Evolutionary conservation across 2,888 invertebrate species (phyloP).

Genomic region (Shargacucullia verbasci): DNA sequence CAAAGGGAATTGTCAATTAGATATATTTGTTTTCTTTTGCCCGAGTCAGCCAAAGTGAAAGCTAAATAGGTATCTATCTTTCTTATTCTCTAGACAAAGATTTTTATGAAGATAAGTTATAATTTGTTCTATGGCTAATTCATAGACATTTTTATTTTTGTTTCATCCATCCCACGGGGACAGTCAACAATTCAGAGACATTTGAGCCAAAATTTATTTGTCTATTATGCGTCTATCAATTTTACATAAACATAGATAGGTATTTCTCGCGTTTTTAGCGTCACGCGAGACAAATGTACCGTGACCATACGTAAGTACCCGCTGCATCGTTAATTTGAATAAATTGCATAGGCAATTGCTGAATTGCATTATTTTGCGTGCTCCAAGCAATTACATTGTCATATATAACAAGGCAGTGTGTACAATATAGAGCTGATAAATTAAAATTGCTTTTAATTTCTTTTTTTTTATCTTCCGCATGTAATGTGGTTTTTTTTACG

Average conservation of each 20-base stretch:
- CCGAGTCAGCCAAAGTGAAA: too few relatives aligned
- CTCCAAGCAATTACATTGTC: conserved; percentile 33
- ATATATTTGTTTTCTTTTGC: too few relatives aligned
- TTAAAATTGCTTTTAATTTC: conserved; percentile 8
- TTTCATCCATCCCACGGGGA: too few relatives aligned
- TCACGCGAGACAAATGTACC: conserved; percentile 45
- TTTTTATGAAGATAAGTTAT: too few relatives aligned
- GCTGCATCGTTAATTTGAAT: conserved; percentile 46
- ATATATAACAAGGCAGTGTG: conserved; percentile 8
- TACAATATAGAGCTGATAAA: conserved; percentile 7
- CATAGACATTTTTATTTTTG: too few relatives aligned
- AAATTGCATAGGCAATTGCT: conserved; percentile 48
- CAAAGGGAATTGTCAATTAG: too few relatives aligned
- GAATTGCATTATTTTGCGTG: conserved; percentile 52
- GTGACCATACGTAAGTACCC: conserved; percentile 25
- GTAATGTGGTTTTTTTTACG: background rate
- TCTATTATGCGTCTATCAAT: conserved; percentile 18
- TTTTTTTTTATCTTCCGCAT: conserved; percentile 33
- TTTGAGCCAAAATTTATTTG: too few relatives aligned
- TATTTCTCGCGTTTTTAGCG: conserved; percentile 40
- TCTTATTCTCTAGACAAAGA: too few relatives aligned
- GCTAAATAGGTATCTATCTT: too few relatives aligned
- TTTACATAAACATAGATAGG: conserved; percentile 29
- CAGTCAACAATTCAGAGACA: too few relatives aligned
- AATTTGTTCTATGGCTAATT: too few relatives aligned